Percentiles rank a stretch among this genome's conserved stretches.
Evolutionary conservation across 1,140 invertebrate genomes (phyloP).

Genomic region (Zaprionus taronus): DNA sequence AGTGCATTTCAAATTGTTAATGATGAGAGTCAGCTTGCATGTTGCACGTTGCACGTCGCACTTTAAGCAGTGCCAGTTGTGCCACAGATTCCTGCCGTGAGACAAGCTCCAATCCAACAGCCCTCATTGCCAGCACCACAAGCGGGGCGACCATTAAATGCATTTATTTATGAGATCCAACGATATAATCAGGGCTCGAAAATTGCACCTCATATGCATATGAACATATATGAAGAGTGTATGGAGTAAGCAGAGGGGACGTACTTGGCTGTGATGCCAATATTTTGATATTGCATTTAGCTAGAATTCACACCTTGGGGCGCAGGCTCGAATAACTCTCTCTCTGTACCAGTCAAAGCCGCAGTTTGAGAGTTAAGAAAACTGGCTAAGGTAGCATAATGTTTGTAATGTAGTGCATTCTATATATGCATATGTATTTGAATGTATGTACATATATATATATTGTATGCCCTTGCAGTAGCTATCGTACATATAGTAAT

Average conservation of each 20-base stretch:
- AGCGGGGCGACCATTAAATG: slow-evolving; percentile 71
- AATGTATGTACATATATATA: background rate
- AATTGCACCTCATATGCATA: slow-evolving; percentile 73
- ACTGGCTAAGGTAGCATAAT: background rate
- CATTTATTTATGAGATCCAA: slow-evolving; percentile 77
- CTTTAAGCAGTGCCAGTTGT: slow-evolving; percentile 1
- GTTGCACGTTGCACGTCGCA: slow-evolving; percentile 13
- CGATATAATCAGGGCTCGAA: slow-evolving; percentile 57
- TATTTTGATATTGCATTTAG: slow-evolving; percentile 73
- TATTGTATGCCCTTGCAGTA: too few species aligned
- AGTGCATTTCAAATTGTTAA: slow-evolving; percentile 81
- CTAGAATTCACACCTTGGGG: slow-evolving; percentile 75
- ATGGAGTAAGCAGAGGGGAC: background rate
- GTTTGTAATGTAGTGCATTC: background rate
- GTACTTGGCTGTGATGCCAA: slow-evolving; percentile 31
- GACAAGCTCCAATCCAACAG: slow-evolving; percentile 54
- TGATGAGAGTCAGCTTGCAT: slow-evolving; percentile 53
- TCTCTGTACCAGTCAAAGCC: slow-evolving; percentile 1
- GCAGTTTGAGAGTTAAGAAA: background rate
- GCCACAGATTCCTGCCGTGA: slow-evolving; percentile 74
- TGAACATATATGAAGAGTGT: slow-evolving; percentile 38
- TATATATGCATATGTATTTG: background rate
- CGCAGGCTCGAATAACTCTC: background rate
- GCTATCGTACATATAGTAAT: too few species aligned
- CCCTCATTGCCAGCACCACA: slow-evolving; percentile 44